Conservation (phyloP, 2,888 invertebrate genomes). For the Caenorhabditis sp. region DNA sequence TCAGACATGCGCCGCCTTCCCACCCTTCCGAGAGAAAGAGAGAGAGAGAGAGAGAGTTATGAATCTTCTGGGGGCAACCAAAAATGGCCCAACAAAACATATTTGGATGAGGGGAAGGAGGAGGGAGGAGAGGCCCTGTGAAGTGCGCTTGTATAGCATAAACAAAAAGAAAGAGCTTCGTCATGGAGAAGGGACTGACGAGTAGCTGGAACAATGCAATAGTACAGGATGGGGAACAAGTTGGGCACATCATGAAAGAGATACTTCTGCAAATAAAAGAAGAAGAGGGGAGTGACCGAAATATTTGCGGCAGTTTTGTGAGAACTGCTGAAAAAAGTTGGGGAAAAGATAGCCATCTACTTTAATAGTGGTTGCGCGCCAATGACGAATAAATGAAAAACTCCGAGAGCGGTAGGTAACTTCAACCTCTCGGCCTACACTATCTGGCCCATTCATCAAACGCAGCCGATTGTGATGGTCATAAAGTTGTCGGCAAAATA, state of each 20-base stretch:
- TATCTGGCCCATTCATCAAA: constrained; percentile 50
- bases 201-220: constrained; percentile 5
- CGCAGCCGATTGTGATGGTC: constrained; percentile 34
- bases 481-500: constrained; percentile 52
- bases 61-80: constrained; percentile 47
- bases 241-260: constrained; percentile 9
- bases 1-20: constrained; percentile 20
- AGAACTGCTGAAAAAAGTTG: constrained; percentile 6
- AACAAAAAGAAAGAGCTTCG: constrained; percentile 33
- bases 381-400: constrained; percentile 40
- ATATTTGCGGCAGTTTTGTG: constrained; percentile 18
- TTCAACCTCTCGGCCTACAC: constrained; percentile 23
- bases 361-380: constrained; percentile 24
- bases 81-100: constrained; percentile 22
- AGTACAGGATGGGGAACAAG: constrained; percentile 17
- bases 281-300: constrained; percentile 28
- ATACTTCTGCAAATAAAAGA: constrained; percentile 36
- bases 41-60: constrained; percentile 53
- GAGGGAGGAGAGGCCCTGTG: neutral
- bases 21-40: constrained; percentile 11
- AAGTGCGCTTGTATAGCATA: constrained; percentile 33
- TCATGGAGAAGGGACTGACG: constrained; percentile 18
- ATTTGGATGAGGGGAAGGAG: constrained; percentile 1
- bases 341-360: constrained; percentile 30
- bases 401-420: constrained; percentile 19